phyloP scores from a whole-genome alignment of 92 coral and sea anemone genomes.

The Isaurus tuberculatus region DNA sequence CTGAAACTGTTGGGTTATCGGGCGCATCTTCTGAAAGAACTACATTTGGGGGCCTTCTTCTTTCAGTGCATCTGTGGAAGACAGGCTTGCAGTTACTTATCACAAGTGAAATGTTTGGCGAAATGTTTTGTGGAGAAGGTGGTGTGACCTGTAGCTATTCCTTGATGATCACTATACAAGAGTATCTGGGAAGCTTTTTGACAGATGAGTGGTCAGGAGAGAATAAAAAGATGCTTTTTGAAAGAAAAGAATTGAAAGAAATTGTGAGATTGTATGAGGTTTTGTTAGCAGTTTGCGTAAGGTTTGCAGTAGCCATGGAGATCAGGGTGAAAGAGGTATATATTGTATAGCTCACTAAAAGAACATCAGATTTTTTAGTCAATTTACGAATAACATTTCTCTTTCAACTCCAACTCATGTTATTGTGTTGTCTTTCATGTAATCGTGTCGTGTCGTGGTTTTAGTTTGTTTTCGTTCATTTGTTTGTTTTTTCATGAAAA shows the following conservation, averaged over 20 bases:
- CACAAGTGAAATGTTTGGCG: constrained; percentile 73
- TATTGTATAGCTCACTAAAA: not conserved
- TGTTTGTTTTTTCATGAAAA: too few relatives aligned
- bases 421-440: too few relatives aligned
- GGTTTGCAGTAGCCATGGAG: constrained; percentile 72
- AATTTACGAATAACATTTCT: not conserved
- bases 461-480: too few relatives aligned
- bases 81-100: constrained; percentile 83
- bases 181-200: constrained; percentile 31
- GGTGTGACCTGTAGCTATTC: constrained; percentile 63
- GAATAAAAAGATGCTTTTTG: not conserved
- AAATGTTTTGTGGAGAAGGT: constrained; percentile 69
- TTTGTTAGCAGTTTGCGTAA: constrained; percentile 76
- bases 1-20: not conserved
- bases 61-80: constrained; percentile 84
- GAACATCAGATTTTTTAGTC: not conserved
- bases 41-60: constrained; percentile 59
- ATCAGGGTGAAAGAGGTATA: constrained; percentile 61
- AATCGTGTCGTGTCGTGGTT: too few relatives aligned
- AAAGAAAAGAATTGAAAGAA: constrained; percentile 34
- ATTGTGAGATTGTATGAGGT: constrained; percentile 76
- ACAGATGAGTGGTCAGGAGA: not conserved
- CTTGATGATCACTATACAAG: constrained; percentile 58
- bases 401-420: too few relatives aligned
- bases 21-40: not conserved